Conservation (phyloP, 2,797 vertebrate species). For the Yasuhikotakia modesta region DNA sequence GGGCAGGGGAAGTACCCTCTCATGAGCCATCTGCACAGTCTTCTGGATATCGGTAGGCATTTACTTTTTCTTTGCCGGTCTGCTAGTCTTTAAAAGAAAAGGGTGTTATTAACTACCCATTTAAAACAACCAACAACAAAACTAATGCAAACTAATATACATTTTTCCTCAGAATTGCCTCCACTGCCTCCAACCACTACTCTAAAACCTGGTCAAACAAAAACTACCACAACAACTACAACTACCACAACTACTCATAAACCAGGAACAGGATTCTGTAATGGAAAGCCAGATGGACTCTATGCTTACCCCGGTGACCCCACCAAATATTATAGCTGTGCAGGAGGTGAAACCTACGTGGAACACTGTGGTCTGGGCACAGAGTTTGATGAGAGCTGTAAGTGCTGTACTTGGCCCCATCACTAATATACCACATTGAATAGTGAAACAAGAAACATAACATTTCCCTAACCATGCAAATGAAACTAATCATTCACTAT, state of each 20-base stretch:
- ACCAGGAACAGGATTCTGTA: slow-evolving; percentile 59
- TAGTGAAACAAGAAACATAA: not conserved
- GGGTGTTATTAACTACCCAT: no score
- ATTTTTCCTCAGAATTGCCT: slow-evolving; percentile 43
- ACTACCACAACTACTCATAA: slow-evolving; percentile 51
- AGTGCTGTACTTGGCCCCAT: slow-evolving; percentile 68
- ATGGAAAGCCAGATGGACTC: slow-evolving; percentile 65
- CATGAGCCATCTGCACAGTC: slow-evolving; percentile 67
- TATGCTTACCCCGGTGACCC: slow-evolving; percentile 58
- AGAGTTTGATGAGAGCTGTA: slow-evolving; percentile 63
- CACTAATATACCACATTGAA: slow-evolving; percentile 3
- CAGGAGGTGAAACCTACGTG: slow-evolving; percentile 53
- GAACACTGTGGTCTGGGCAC: slow-evolving; percentile 58
- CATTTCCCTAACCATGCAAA: not conserved
- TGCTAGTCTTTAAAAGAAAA: no score
- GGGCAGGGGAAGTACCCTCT: slow-evolving; percentile 70
- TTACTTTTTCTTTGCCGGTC: not conserved
- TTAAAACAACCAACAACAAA: no score
- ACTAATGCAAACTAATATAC: not conserved
- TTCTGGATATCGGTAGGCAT: slow-evolving; percentile 64
- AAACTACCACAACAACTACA: slow-evolving; percentile 25
- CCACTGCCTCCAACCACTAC: slow-evolving; percentile 54
- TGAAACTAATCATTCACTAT: not conserved
- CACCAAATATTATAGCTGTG: slow-evolving; percentile 64
- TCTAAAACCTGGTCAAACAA: slow-evolving; percentile 36